These are phyloP conservation scores for Zapornia atra DNA, from an alignment of 2,113 vertebrate genomes.

Conservation along the genomic window DNA sequence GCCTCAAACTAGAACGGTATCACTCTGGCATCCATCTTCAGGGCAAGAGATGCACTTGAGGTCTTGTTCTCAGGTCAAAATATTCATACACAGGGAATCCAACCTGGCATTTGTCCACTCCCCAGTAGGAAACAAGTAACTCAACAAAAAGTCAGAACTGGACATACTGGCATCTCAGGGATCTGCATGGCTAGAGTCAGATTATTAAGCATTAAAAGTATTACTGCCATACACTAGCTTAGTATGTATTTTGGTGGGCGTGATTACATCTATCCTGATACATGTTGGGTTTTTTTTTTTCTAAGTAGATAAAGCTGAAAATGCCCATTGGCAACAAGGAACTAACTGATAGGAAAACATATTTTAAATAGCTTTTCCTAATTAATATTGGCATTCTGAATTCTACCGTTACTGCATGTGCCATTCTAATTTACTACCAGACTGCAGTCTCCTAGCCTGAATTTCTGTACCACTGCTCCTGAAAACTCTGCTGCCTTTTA, in stretches of 20 bases:
- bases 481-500: neutral
- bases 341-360: neutral
- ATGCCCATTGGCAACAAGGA: neutral
- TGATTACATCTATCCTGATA: neutral
- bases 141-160: neutral
- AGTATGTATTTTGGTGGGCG: neutral
- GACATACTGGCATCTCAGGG: neutral
- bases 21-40: neutral
- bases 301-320: neutral
- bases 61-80: neutral
- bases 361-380: neutral
- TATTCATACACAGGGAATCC: neutral
- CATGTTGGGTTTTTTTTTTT: neutral
- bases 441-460: neutral
- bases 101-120: neutral
- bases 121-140: neutral
- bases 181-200: neutral
- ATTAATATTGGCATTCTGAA: constrained; percentile 31
- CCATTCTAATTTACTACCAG: neutral
- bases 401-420: neutral
- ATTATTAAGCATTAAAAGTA: neutral
- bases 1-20: neutral
- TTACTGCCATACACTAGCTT: neutral
- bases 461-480: neutral
- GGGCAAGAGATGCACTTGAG: neutral